Base-by-base conservation (phyloP, 2,113 vertebrate genomes). In the Pontoporia blainvillei region DNA sequence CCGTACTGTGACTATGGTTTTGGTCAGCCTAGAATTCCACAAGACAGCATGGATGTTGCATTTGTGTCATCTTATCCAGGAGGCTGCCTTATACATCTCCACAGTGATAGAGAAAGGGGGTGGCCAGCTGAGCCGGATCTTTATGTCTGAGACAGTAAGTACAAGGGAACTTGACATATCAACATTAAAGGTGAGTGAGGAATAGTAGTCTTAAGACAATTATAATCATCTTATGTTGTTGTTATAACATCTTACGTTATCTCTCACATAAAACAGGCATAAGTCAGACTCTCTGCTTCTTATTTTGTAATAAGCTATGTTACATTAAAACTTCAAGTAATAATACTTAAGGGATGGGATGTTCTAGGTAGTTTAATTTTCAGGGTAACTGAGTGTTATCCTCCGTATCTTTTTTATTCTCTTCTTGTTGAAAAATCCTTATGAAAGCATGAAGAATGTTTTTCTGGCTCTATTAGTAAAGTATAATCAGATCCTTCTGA, bases 101-200 rank as follows among this genome's bases (percentile, higher is more conserved):
- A 89, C 89, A 64, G 86, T 95, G 52, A 94, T 98, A 71, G 92
- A 92, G 59, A 86, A 72, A 78, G 93, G 91, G 11, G 95, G 97
- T 31, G 97, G 98, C 64, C 95, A 97, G 84, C 95, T 98, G 61
- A 96, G 94, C 91, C 91, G 79, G 46, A 97, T 98, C 71, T 98
- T 96, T 93, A 96, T 97, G 92, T 97, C 97, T 90, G 97, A 97
- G 90, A 97, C 98, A 88, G 98, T 97, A 88, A 96, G 97, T 97
- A 75, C 31, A 76, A 92, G 20, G 83, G 27, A 88, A 62, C 49
- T 62, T 81, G 64, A 73, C 29, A 4, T 44, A 64, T 86, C 69
- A 84, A 21, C 52, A 64, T 85, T 87, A 73, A 73, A 95, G 69
- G 21, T 57, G 41, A 90, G 7, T 82, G n/a, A 72, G 3, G 44